These are phyloP conservation scores for Neodontobutis hainanensis DNA, from an alignment of 2,113 vertebrate species.

Conservation along the genomic window DNA sequence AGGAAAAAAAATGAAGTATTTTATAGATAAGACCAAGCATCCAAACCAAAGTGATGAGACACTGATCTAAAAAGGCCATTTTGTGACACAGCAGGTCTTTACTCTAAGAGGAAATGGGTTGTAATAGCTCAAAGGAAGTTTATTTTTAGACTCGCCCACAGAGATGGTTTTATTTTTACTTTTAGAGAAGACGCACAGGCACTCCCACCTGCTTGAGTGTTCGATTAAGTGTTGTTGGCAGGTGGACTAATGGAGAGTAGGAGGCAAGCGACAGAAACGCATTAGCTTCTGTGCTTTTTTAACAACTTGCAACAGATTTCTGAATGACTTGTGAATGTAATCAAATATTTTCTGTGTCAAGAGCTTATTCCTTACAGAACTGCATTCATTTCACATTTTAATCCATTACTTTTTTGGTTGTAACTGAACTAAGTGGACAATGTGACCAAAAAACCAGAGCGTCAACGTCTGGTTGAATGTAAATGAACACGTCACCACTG, in stretches of 20 bases:
- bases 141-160: constrained; percentile 52
- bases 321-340: constrained; percentile 66
- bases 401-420: constrained; percentile 40
- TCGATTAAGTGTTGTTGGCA: constrained; percentile 54
- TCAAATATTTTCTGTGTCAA: constrained; percentile 21
- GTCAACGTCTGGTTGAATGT: constrained; percentile 55
- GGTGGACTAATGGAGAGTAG: constrained; percentile 50
- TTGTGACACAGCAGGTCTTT: constrained; percentile 32
- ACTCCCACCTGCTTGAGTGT: constrained; percentile 37
- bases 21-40: constrained; percentile 60
- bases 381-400: constrained; percentile 32
- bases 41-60: constrained; percentile 70
- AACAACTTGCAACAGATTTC: constrained; percentile 42
- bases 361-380: constrained; percentile 38
- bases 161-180: constrained; percentile 44
- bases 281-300: constrained; percentile 38
- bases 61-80: constrained; percentile 11
- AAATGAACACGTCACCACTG: constrained; percentile 44
- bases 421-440: constrained; percentile 42
- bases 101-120: constrained; percentile 23
- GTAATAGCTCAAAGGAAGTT: constrained; percentile 17
- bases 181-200: constrained; percentile 20
- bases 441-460: constrained; percentile 41
- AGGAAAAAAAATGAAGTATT: too few relatives aligned
- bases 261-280: constrained; percentile 48